Conservation (phyloP, 2,888 invertebrate species). For the Chrysolina oricalcia region DNA sequence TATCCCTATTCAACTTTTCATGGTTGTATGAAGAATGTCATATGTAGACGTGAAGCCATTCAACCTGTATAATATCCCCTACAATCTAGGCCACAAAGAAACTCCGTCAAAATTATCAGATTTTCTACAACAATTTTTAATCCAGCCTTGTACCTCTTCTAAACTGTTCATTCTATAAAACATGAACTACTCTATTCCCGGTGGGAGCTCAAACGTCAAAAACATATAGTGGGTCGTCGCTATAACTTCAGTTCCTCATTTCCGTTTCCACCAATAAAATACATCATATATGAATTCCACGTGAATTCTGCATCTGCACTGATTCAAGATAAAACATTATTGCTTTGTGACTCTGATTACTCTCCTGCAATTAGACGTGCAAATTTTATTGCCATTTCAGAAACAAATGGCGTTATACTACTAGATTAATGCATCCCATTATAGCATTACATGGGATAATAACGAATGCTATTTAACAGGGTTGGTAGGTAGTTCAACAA, state of each 20-base stretch:
- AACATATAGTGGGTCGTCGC: neutral
- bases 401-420: conserved; percentile 4
- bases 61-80: too few relatives aligned
- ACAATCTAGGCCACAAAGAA: too few relatives aligned
- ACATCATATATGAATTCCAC: neutral
- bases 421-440: conserved; percentile 2
- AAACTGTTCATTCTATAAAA: too few relatives aligned
- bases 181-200: too few relatives aligned
- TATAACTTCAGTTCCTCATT: neutral
- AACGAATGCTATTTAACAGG: neutral
- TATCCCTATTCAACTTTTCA: too few relatives aligned
- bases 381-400: conserved; percentile 26
- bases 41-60: too few relatives aligned
- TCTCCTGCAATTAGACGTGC: conserved; percentile 23
- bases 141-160: too few relatives aligned
- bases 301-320: conserved; percentile 21
- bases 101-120: too few relatives aligned
- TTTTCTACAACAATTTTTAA: too few relatives aligned
- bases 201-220: neutral
- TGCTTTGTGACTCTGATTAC: conserved; percentile 29
- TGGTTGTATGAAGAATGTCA: too few relatives aligned
- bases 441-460: conserved; percentile 1
- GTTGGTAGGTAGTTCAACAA: too few relatives aligned
- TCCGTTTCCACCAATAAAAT: neutral
- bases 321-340: conserved; percentile 29